Base-by-base conservation (phyloP, 2,797 vertebrate species). In the Epinephelus malabaricus region DNA sequence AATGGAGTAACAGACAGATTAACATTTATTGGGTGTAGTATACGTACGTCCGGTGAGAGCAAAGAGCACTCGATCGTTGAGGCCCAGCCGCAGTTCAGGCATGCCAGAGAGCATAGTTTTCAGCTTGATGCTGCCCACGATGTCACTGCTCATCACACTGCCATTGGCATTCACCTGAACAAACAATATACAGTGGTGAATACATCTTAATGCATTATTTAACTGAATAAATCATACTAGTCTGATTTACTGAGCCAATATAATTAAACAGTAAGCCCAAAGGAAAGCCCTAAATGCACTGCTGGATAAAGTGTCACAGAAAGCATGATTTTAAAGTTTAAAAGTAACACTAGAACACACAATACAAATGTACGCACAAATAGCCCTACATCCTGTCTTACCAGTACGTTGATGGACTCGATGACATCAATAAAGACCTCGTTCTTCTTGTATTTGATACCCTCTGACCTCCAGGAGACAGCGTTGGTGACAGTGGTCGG, bases 361-460 rank as follows among this genome's bases (percentile, higher is more conserved):
- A 55, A 34, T 34, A 34, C 34, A 34, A 25, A 25, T 27, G 2
- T 63, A 12, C 0, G 0, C 30, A 30, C 7, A 59, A 34, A 53
- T 25, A 64, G 15, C 6, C 15, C 23, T 6, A 8, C 3, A 55
- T 38, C 18, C 47, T 11, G 14, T 68, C 97, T 95, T 89, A 98
- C 97, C 96, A 99, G 92, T 2, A 99, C 95, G 46, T 98, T 99
- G 66, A 99, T 97, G 9, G 97, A 97, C 92, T 99, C 97, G 0
- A 99, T 97, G 71, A 99, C 98, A 1, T 99, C 98, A 2, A 99
- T 98, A 82, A 99, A 98, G 72, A 99, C 97, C 83, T 98, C 98
- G 0, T 99, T 99, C 94, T 98, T 98, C 91, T 98, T 99, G 92
- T 99, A 98, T 72, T 94, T 97, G 79, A 99, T 94, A 23, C 98